A percentile compares a stretch with the other conserved stretches of the same genome.
These are phyloP conservation scores for Drosophila orosa DNA, from an alignment of 1,140 invertebrate species.

Conservation along the genomic window DNA sequence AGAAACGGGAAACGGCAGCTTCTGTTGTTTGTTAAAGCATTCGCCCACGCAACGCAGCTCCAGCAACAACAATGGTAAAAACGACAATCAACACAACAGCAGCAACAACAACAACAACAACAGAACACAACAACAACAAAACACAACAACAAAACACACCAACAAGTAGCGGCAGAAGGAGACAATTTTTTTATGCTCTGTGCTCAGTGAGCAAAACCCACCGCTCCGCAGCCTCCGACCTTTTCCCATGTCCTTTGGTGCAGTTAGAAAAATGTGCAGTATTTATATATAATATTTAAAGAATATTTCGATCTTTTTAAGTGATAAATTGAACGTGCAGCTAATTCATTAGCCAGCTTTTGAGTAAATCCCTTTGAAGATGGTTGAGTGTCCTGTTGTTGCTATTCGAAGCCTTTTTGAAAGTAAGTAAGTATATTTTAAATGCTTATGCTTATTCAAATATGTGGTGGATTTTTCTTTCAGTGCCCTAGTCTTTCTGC, in stretches of 20 bases:
- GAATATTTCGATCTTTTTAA: too few relatives aligned
- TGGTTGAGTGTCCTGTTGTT: too few relatives aligned
- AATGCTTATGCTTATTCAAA: not conserved
- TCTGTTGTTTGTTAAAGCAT: slow-evolving; percentile 80
- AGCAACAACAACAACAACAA: slow-evolving; percentile 20
- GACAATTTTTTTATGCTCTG: slow-evolving; percentile 68
- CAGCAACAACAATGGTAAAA: slow-evolving; percentile 31
- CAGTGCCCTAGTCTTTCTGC: slow-evolving; percentile 24
- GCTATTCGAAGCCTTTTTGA: too few relatives aligned
- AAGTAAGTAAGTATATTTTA: not conserved
- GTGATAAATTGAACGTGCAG: too few relatives aligned
- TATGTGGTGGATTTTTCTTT: not conserved
- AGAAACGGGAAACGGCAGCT: slow-evolving; percentile 75
- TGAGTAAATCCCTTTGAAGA: too few relatives aligned
- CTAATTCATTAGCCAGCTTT: too few relatives aligned
- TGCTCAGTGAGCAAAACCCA: slow-evolving; percentile 36
- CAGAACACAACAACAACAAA: slow-evolving; percentile 17
- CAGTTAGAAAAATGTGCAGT: slow-evolving; percentile 6
- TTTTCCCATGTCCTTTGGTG: slow-evolving; percentile 4
- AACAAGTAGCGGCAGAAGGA: slow-evolving; percentile 48
- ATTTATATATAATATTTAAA: not conserved
- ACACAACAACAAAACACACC: slow-evolving; percentile 9
- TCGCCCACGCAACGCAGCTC: slow-evolving; percentile 63
- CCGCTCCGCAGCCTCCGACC: not conserved
- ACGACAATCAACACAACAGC: slow-evolving; percentile 31